phyloP scores from a whole-genome alignment of 2,888 invertebrate genomes.

The Pteria penguin region DNA sequence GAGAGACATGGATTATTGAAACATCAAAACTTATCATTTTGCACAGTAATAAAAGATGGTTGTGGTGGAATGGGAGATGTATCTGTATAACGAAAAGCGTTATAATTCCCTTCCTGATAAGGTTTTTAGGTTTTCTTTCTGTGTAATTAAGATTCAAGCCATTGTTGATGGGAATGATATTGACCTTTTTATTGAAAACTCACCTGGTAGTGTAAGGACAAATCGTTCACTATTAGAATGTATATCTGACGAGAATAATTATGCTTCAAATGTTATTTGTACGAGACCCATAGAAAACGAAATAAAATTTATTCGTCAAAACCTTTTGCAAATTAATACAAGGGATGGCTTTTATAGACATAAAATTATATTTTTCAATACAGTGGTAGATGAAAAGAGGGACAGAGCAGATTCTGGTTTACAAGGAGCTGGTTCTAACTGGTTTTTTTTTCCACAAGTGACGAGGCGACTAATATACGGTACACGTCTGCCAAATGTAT shows the following conservation, averaged over 20 bases:
- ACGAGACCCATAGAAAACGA: slow-evolving; percentile 16
- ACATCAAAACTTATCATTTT: neutral
- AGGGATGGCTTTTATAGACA: neutral
- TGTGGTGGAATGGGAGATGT: neutral
- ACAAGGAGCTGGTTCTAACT: slow-evolving; percentile 24
- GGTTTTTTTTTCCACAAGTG: no score
- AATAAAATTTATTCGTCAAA: neutral
- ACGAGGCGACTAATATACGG: no score
- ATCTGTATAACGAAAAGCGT: neutral
- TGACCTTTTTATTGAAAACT: neutral
- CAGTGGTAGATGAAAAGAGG: slow-evolving; percentile 23
- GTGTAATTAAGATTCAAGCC: neutral
- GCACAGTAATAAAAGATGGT: neutral
- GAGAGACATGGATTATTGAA: neutral
- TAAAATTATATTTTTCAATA: slow-evolving; percentile 20
- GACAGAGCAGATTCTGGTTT: slow-evolving; percentile 16
- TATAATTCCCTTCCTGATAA: neutral
- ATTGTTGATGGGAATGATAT: neutral
- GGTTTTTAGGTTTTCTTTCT: slow-evolving; percentile 7
- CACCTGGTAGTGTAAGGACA: neutral
- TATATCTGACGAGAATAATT: slow-evolving; percentile 12
- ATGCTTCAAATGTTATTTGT: slow-evolving; percentile 7
- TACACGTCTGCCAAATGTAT: no score
- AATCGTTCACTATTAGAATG: slow-evolving; percentile 9
- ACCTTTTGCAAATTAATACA: slow-evolving; percentile 7